Evolutionary conservation across 2,888 invertebrate genomes (phyloP).

Genomic region (Anthrax anthrax): DNA sequence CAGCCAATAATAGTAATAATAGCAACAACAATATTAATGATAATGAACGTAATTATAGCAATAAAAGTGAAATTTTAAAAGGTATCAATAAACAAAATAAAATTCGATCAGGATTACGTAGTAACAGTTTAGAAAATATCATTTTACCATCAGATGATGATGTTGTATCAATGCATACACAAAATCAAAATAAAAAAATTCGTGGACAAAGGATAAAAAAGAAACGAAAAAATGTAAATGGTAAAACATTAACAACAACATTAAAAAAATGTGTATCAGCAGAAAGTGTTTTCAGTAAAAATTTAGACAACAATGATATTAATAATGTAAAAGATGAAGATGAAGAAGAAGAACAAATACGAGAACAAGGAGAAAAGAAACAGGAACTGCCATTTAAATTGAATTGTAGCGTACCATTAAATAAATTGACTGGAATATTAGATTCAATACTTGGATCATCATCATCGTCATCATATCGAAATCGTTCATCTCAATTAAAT

Average conservation of each 20-base stretch:
- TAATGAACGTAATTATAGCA: not conserved
- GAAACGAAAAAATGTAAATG: constrained; percentile 11
- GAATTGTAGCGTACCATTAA: constrained; percentile 28
- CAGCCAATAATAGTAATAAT: too few species aligned
- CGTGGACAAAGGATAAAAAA: constrained; percentile 2
- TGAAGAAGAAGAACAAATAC: not conserved
- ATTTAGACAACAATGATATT: not conserved
- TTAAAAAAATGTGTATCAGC: constrained; percentile 5
- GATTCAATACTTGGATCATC: constrained; percentile 11
- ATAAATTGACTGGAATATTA: constrained; percentile 26
- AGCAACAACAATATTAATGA: not conserved
- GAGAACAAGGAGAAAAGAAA: not conserved
- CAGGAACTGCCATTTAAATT: not conserved
- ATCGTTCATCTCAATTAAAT: not conserved
- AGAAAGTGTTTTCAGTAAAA: constrained; percentile 5
- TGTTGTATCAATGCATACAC: constrained; percentile 4
- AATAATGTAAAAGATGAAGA: not conserved
- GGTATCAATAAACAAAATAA: not conserved
- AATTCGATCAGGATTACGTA: constrained; percentile 13
- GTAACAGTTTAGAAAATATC: constrained; percentile 15
- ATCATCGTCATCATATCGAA: not conserved
- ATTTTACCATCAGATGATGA: not conserved
- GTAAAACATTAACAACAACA: not conserved
- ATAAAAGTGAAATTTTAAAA: not conserved
- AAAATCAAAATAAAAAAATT: too few species aligned